Evolutionary conservation across 2,113 vertebrate genomes (phyloP).

Genomic region (Trochalopteron elliotii): DNA sequence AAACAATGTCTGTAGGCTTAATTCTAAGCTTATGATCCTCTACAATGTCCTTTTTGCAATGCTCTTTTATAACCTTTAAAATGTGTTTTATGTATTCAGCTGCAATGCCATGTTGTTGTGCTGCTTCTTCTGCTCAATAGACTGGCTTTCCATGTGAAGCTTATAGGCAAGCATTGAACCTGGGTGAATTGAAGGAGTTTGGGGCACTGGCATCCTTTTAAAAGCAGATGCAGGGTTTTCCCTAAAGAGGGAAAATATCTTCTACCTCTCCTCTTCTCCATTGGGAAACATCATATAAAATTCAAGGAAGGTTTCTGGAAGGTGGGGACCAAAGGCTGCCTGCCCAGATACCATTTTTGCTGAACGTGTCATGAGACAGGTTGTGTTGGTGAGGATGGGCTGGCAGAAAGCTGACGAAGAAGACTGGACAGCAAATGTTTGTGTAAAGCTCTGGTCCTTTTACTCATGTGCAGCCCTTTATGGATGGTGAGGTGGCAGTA

Average conservation of each 20-base stretch:
- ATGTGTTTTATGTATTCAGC: background rate
- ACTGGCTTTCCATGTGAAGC: background rate
- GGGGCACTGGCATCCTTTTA: background rate
- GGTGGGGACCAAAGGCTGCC: background rate
- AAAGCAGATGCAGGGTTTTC: background rate
- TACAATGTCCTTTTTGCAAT: conserved; percentile 22
- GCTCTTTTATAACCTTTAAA: conserved; percentile 23
- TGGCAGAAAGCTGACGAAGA: background rate
- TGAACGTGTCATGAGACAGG: fast-evolving
- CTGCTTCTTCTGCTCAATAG: background rate
- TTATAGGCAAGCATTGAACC: background rate
- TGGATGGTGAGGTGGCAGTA: background rate
- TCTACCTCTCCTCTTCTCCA: background rate
- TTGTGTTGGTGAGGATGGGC: background rate
- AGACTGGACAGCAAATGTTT: background rate
- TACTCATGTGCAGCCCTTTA: background rate
- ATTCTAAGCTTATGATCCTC: conserved; percentile 44
- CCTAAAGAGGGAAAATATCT: background rate
- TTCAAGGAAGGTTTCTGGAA: background rate
- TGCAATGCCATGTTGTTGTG: background rate
- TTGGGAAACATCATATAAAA: background rate
- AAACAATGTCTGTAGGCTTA: conserved; percentile 40
- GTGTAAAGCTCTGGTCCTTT: background rate
- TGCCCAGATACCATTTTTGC: background rate
- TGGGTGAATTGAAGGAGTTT: background rate